Evolutionary conservation across 2,888 invertebrate genomes (phyloP).

Genomic region (Falcaria lacertinaria): DNA sequence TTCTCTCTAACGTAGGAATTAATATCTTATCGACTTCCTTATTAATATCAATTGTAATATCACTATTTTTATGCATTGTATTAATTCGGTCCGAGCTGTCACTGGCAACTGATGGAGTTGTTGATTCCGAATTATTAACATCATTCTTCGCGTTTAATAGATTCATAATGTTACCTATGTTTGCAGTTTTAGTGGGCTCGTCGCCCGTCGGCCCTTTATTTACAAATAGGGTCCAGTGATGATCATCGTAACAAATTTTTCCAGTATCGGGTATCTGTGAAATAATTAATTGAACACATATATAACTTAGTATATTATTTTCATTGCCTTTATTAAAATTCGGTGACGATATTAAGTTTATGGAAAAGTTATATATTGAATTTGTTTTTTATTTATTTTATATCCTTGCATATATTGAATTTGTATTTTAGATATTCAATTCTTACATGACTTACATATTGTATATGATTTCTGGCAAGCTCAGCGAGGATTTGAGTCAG

Average conservation of each 20-base stretch:
- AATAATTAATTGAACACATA: no score
- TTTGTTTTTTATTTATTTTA: no score
- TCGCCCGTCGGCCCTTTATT: constrained; percentile 16
- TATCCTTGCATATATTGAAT: no score
- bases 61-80: constrained; percentile 42
- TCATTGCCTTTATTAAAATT: no score
- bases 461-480: constrained; percentile 53
- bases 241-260: constrained; percentile 48
- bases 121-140: constrained; percentile 46
- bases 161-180: constrained; percentile 65
- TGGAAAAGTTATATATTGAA: no score
- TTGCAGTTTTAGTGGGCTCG: constrained; percentile 25
- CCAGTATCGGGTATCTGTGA: constrained; percentile 58
- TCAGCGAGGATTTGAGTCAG: constrained; percentile 52
- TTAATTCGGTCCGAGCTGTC: constrained; percentile 59
- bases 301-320: no score
- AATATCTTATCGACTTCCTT: constrained; percentile 67
- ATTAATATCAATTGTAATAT: constrained; percentile 53
- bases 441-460: constrained; percentile 51
- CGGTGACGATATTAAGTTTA: no score
- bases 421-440: no score
- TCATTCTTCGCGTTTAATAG: constrained; percentile 44
- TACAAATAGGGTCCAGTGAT: constrained; percentile 45
- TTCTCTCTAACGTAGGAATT: constrained; percentile 59
- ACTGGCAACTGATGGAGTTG: constrained; percentile 51